Percentiles rank a stretch among this genome's conserved stretches.
Evolutionary conservation across 2,797 vertebrate species (phyloP).

Genomic region (Thamnophis elegans): DNA sequence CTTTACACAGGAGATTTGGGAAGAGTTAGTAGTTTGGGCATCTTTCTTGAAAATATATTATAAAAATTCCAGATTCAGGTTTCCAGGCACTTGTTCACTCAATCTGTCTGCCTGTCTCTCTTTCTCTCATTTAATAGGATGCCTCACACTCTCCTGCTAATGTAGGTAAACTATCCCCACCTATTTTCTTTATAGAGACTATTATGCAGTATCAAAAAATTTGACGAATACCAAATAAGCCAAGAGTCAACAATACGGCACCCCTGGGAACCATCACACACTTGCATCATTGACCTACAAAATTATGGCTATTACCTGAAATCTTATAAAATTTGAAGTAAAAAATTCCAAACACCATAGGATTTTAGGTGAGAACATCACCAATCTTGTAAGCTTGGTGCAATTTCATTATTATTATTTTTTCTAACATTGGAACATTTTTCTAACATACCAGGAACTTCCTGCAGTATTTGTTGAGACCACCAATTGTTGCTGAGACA

Average conservation of each 20-base stretch:
- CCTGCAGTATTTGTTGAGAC: not conserved
- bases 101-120: not conserved
- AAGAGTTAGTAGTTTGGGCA: not conserved
- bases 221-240: not conserved
- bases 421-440: not conserved
- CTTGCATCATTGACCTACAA: not conserved
- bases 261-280: not conserved
- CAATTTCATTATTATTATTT: not conserved
- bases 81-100: rapidly evolving
- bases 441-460: not conserved
- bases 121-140: not conserved
- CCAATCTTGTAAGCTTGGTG: not conserved
- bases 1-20: not conserved
- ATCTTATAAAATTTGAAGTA: not conserved
- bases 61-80: not conserved
- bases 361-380: not conserved
- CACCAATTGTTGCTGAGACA: not conserved
- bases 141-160: not conserved
- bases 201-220: not conserved
- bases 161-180: not conserved
- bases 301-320: not conserved
- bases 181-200: not conserved
- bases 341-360: not conserved
- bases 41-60: not conserved
- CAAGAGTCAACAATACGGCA: not conserved